A percentile compares a stretch with the other conserved stretches of the same genome.
phyloP scores from a whole-genome alignment of 2,113 vertebrate genomes.

The Noctilio leporinus region DNA sequence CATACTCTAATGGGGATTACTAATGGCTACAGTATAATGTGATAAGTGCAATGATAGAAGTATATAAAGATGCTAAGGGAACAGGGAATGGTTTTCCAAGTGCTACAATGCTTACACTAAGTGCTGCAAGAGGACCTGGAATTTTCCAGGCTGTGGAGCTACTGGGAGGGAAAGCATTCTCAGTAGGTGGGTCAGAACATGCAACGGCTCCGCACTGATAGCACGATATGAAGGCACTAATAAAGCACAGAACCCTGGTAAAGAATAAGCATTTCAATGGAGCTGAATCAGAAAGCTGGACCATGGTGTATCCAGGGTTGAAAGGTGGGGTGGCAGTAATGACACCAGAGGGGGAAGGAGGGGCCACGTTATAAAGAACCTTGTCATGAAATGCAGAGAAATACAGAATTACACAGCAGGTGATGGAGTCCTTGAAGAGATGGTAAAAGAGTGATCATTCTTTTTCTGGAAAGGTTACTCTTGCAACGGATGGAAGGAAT shows the following conservation, averaged over 20 bases:
- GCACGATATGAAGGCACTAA: background rate
- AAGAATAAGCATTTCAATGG: background rate
- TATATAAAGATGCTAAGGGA: background rate
- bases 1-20: background rate
- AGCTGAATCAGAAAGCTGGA: background rate
- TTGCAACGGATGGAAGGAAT: background rate
- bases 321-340: background rate
- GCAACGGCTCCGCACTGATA: background rate
- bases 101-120: background rate
- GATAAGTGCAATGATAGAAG: background rate
- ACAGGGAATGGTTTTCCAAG: background rate
- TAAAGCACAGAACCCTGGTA: background rate
- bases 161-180: background rate
- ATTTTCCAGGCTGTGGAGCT: background rate
- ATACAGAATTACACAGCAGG: background rate
- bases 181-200: background rate
- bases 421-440: background rate
- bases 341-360: background rate
- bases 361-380: background rate
- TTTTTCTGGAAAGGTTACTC: background rate
- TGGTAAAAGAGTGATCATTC: background rate
- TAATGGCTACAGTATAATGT: background rate
- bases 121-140: background rate
- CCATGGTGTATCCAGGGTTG: background rate
- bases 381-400: background rate